Evolutionary conservation across 2,797 vertebrate genomes (phyloP).

Genomic region (Pangasius djambal): DNA sequence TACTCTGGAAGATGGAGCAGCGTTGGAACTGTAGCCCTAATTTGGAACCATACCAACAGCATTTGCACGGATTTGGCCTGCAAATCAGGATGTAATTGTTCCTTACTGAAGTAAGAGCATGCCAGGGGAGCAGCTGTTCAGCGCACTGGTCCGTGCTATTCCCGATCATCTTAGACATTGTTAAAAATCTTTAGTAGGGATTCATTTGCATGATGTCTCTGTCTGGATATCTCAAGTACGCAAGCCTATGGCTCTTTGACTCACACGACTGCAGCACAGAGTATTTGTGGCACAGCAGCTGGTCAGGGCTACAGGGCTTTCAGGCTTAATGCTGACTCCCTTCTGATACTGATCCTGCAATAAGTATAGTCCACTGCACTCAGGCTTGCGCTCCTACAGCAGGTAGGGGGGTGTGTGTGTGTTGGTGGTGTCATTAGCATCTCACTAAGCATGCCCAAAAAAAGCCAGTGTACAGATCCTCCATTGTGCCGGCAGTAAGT

Average conservation of each 20-base stretch:
- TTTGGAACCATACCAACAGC: not conserved
- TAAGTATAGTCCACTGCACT: not conserved
- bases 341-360: not conserved
- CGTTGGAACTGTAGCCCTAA: not conserved
- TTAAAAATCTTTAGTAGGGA: not conserved
- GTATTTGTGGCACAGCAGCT: conserved; percentile 1
- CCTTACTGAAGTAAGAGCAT: not conserved
- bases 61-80: not conserved
- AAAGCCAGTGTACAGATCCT: not conserved
- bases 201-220: conserved; percentile 28
- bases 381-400: not conserved
- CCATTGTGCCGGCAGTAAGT: not conserved
- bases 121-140: conserved; percentile 19
- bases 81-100: conserved; percentile 23
- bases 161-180: not conserved
- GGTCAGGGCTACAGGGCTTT: not conserved
- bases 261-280: not conserved
- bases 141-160: not conserved
- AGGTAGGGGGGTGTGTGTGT: not conserved
- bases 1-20: not conserved
- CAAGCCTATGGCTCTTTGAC: not conserved
- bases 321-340: not conserved
- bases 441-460: not conserved
- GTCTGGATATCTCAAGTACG: conserved; percentile 25
- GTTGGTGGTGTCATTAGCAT: not conserved